Percentiles rank a stretch among this genome's conserved stretches.
Evolutionary conservation across 2,113 vertebrate species (phyloP).

Genomic region (Hucho hucho): DNA sequence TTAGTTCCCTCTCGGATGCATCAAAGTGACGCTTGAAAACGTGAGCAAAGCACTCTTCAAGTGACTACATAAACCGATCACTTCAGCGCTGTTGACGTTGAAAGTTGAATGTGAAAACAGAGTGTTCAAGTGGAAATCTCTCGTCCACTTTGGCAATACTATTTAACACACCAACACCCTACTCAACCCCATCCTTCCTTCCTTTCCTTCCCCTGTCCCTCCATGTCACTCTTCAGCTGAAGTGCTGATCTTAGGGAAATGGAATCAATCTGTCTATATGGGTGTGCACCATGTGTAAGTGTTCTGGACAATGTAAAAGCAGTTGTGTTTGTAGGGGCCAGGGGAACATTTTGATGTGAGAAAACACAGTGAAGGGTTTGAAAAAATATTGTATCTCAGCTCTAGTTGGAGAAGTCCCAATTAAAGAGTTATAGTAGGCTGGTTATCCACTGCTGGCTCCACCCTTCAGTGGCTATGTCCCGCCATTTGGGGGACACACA

Average conservation of each 20-base stretch:
- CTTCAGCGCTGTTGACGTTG: neutral
- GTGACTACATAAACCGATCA: neutral
- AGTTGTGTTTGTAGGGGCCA: neutral
- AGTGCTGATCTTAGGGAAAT: neutral
- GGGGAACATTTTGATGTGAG: too few relatives aligned
- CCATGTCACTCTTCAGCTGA: neutral
- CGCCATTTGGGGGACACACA: too few relatives aligned
- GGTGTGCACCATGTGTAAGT: neutral
- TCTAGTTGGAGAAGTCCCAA: too few relatives aligned
- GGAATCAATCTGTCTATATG: neutral
- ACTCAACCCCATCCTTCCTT: constrained; percentile 19
- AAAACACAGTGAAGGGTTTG: neutral
- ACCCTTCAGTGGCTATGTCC: too few relatives aligned
- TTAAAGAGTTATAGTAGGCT: too few relatives aligned
- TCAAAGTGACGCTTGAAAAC: neutral
- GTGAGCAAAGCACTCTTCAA: neutral
- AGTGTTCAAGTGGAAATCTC: neutral
- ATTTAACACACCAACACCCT: neutral
- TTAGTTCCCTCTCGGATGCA: neutral
- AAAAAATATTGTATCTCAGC: too few relatives aligned
- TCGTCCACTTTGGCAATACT: constrained; percentile 6
- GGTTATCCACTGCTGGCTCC: too few relatives aligned
- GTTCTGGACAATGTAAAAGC: neutral
- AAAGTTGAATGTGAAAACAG: neutral
- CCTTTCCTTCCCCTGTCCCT: neutral